Base-by-base conservation (phyloP, 2,113 vertebrate genomes). In the Crotalus viridis region DNA sequence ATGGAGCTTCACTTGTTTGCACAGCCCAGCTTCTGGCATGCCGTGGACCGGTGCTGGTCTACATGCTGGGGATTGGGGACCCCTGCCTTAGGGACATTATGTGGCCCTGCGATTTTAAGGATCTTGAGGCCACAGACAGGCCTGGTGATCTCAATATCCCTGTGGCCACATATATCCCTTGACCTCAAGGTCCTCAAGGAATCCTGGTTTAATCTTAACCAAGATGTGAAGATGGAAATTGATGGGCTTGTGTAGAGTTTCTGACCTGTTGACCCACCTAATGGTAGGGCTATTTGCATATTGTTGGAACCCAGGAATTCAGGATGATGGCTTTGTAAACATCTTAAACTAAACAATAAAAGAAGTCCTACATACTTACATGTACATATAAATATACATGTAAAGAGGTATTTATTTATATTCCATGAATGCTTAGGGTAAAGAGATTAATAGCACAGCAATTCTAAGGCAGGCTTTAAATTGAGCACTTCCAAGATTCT, bases 351-450 rank as follows among this genome's bases (percentile, higher is more conserved):
- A 9, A 15, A 13, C 8, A 7, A 33, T 19, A 56, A 10, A 21
- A n/a, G 87, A 55, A 19, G 22, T 3, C 48, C 48, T 51, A 51
- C 9, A 8, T 51, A 51, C 8, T 51, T 98, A 97, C 97, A 98
- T 96, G 96, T 97, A 88, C 0, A 95, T 97, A 97, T 92, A 96
- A 95, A 97, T 74, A 54, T 95, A 97, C 96, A 93, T 96, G 93
- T 95, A 94, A 92, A 93, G 95, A 95, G 96, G 97, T 96, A 96
- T 96, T 94, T 96, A 97, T 96, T 97, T 97, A 96, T 95, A 97
- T 95, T 96, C 96, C 95, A 95, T 95, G 96, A 97, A 96, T 97
- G 96, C 96, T 96, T 96, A 97, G 96, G 96, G 97, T 96, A 96
- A 93, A 97, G 96, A 97, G 96, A 96, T 95, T 94, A 51, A 51